Conservation (phyloP, 2,797 vertebrate species). For the Lycodopsis pacificus region DNA sequence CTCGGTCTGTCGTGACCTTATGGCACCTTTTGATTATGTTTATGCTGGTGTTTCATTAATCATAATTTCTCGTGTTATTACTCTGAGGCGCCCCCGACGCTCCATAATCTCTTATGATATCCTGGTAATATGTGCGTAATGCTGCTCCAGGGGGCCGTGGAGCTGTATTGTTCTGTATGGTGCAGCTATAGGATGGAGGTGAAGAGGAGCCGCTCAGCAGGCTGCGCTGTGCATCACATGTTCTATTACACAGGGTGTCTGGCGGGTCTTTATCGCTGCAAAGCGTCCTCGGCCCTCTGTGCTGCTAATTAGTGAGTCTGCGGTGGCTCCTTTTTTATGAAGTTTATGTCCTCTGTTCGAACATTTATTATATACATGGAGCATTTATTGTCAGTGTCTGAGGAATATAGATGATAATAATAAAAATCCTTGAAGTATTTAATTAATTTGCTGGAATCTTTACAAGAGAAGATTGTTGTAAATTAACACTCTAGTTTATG, state of each 20-base stretch:
- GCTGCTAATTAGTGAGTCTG: slow-evolving; percentile 38
- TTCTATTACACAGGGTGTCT: slow-evolving; percentile 24
- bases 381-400: neutral
- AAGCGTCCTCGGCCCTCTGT: slow-evolving; percentile 19
- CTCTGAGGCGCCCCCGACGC: slow-evolving; percentile 7
- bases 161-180: slow-evolving; percentile 19
- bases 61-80: slow-evolving; percentile 19
- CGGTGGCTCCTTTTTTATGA: slow-evolving; percentile 28
- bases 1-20: slow-evolving; percentile 52
- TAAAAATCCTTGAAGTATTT: neutral
- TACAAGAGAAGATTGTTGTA: neutral
- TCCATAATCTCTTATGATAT: slow-evolving; percentile 13
- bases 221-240: slow-evolving; percentile 17
- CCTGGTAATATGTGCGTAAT: slow-evolving; percentile 24
- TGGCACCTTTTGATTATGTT: slow-evolving; percentile 43
- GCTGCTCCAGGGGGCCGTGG: slow-evolving; percentile 24
- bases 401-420: neutral
- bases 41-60: slow-evolving; percentile 19
- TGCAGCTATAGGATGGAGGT: slow-evolving; percentile 18
- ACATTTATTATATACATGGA: neutral
- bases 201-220: slow-evolving; percentile 20
- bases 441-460: neutral
- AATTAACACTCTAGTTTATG: neutral
- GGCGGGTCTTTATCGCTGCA: neutral
- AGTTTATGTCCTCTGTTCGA: neutral